A percentile compares a stretch with the other conserved stretches of the same genome.
Evolutionary conservation across 2,888 invertebrate genomes (phyloP).

Genomic region (Apotomis betuletana): DNA sequence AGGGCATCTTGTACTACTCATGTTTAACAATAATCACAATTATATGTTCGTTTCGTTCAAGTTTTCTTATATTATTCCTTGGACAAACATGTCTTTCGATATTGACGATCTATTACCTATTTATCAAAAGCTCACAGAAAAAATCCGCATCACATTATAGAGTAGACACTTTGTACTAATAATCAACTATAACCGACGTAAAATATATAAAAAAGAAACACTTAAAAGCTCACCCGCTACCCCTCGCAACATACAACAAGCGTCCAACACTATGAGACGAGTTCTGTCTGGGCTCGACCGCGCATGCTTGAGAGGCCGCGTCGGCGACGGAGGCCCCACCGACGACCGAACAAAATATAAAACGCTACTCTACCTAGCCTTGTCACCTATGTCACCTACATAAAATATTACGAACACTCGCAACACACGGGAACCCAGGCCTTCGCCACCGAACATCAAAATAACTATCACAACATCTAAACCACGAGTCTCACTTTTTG

Average conservation of each 20-base stretch:
- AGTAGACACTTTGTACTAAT: constrained; percentile 67
- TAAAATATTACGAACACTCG: constrained; percentile 5
- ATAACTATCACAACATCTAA: background rate
- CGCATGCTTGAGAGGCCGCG: constrained; percentile 55
- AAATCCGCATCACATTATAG: constrained; percentile 48
- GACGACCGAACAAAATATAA: background rate
- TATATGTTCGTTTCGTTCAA: constrained; percentile 38
- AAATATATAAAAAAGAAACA: constrained; percentile 61
- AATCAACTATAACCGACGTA: constrained; percentile 68
- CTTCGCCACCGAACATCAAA: background rate
- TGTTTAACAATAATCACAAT: constrained; percentile 38
- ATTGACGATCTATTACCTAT: constrained; percentile 26
- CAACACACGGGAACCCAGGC: background rate
- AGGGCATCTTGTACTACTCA: constrained; percentile 39
- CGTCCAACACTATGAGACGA: constrained; percentile 61
- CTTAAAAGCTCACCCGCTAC: constrained; percentile 60
- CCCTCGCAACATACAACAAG: constrained; percentile 45
- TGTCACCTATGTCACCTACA: background rate
- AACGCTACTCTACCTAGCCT: background rate
- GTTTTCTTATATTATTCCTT: constrained; percentile 35
- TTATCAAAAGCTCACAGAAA: constrained; percentile 38
- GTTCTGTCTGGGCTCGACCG: constrained; percentile 59
- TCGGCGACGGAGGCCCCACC: constrained; percentile 2
- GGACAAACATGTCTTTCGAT: constrained; percentile 33
- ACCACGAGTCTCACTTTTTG: constrained; percentile 13